Conservation (phyloP, 2,797 vertebrate species). For the Enteromius fasciolatus region DNA sequence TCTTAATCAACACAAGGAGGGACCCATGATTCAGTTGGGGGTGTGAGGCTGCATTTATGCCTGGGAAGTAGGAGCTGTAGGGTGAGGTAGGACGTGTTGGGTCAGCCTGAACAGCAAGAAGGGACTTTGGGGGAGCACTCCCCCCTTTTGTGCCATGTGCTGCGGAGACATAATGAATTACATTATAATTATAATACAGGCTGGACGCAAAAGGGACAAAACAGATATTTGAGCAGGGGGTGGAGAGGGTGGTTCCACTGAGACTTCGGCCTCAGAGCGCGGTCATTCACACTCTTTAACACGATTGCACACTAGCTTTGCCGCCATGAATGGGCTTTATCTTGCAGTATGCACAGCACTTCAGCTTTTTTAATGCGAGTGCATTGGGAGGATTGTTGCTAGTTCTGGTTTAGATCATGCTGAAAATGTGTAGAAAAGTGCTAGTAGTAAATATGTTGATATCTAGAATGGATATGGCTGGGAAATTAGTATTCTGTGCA, state of each 20-base stretch:
- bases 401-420: background rate
- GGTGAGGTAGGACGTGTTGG: slow-evolving; percentile 79
- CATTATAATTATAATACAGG: slow-evolving; percentile 88
- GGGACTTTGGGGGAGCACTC: slow-evolving; percentile 79
- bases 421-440: background rate
- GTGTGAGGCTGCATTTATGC: slow-evolving; percentile 74
- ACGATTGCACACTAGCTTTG: slow-evolving; percentile 49
- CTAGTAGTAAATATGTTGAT: slow-evolving; percentile 1
- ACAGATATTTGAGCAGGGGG: slow-evolving; percentile 83
- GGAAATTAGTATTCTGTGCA: slow-evolving; percentile 54
- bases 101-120: slow-evolving; percentile 79
- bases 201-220: slow-evolving; percentile 82
- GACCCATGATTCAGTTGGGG: slow-evolving; percentile 76
- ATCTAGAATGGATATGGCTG: background rate
- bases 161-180: slow-evolving; percentile 85
- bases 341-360: slow-evolving; percentile 47
- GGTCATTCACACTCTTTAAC: slow-evolving; percentile 55
- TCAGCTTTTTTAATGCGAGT: slow-evolving; percentile 41
- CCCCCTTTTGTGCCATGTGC: slow-evolving; percentile 80
- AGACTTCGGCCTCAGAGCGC: slow-evolving; percentile 72
- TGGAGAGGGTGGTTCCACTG: slow-evolving; percentile 79
- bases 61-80: slow-evolving; percentile 73
- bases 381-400: slow-evolving; percentile 3
- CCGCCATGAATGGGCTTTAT: slow-evolving; percentile 49
- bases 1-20: slow-evolving; percentile 81